Conservation (phyloP, 2,797 vertebrate species). For the Typhlichthys eigenmanni region DNA sequence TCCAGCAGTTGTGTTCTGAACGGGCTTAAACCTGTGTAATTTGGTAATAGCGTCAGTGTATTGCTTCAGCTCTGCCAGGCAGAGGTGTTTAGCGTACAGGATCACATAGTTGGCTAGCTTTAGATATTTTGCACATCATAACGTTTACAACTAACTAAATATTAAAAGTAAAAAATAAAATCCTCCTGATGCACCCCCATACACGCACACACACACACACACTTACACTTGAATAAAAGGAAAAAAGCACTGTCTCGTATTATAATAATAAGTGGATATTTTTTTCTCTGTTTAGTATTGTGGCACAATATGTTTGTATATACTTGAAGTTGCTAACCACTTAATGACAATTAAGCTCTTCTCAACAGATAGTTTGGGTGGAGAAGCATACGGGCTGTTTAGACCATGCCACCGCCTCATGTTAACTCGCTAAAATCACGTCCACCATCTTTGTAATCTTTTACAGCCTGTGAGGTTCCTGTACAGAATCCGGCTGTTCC, state of each 20-base stretch:
- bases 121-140: background rate
- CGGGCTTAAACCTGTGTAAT: background rate
- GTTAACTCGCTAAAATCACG: no score
- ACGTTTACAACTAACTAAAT: no score
- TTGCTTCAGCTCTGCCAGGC: no score
- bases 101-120: background rate
- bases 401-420: no score
- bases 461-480: conserved; percentile 70
- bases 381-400: no score
- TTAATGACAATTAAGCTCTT: conserved; percentile 34
- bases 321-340: conserved; percentile 76
- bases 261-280: conserved; percentile 74
- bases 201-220: conserved; percentile 1
- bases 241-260: conserved; percentile 61
- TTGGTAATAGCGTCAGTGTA: background rate
- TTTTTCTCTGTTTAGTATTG: conserved; percentile 56
- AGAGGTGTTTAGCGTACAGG: background rate
- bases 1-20: background rate
- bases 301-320: conserved; percentile 84
- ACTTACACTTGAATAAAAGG: conserved; percentile 50
- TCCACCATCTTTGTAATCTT: conserved; percentile 26
- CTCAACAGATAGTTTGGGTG: conserved; percentile 51
- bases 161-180: no score
- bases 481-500: no score
- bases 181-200: conserved; percentile 10